These are phyloP conservation scores for Eurystomus gularis DNA, from an alignment of 2,113 vertebrate genomes.

Conservation along the genomic window DNA sequence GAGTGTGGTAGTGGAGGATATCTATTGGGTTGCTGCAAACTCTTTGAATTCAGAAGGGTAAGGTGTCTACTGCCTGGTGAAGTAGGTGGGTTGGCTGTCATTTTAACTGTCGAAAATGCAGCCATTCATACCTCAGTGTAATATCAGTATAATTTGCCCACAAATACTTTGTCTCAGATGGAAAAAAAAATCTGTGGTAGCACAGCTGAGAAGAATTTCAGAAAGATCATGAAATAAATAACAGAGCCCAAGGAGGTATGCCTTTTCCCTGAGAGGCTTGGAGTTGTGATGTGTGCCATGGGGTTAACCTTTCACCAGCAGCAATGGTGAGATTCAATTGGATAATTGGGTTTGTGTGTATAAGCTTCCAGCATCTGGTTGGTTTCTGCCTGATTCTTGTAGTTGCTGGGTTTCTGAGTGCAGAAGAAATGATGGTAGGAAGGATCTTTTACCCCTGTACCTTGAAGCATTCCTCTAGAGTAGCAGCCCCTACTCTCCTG, in stretches of 20 bases:
- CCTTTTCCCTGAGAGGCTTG: neutral
- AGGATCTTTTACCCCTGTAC: neutral
- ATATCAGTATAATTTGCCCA: neutral
- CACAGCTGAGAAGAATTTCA: neutral
- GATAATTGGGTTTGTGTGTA: neutral
- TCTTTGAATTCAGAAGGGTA: neutral
- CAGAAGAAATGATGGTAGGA: neutral
- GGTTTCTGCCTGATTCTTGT: neutral
- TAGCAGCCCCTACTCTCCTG: neutral
- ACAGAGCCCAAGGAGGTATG: neutral
- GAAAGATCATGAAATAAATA: neutral
- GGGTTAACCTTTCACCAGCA: neutral
- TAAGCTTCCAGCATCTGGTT: neutral
- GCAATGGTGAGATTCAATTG: neutral
- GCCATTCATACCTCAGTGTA: neutral
- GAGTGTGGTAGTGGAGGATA: neutral
- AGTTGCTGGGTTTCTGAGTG: neutral
- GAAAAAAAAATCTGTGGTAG: neutral
- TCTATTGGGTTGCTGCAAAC: neutral
- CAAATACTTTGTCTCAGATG: neutral
- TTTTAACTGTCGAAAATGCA: neutral
- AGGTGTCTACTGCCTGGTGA: neutral
- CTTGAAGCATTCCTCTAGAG: neutral
- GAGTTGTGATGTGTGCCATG: neutral
- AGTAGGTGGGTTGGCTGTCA: neutral